Conservation (phyloP, 2,113 vertebrate species). For the Entomyzon cyanotis region DNA sequence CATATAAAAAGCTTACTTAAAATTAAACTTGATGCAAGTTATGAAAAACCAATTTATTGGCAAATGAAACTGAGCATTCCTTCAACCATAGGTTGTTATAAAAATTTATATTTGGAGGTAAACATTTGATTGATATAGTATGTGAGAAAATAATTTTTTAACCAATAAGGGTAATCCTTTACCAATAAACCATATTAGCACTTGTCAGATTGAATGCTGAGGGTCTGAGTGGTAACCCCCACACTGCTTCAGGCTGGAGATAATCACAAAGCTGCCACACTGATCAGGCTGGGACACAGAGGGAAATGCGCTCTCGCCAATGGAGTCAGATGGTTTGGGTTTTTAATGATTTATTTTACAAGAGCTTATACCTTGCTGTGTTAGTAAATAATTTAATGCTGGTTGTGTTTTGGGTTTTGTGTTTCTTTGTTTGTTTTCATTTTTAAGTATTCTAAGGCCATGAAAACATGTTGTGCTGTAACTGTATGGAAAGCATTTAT, state of each 20-base stretch:
- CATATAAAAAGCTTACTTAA: conserved; percentile 88
- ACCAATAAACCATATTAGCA: conserved; percentile 29
- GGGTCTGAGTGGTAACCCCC: background rate
- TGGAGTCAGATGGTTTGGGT: background rate
- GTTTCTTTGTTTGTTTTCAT: background rate
- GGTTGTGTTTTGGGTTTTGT: background rate
- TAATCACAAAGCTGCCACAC: conserved; percentile 22
- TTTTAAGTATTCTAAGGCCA: conserved; percentile 11
- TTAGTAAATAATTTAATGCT: conserved; percentile 27
- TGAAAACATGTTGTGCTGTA: conserved; percentile 35
- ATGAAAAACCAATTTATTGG: conserved; percentile 92
- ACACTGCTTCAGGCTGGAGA: conserved; percentile 24
- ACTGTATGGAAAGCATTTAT: background rate
- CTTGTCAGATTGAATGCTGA: conserved; percentile 30
- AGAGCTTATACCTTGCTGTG: background rate
- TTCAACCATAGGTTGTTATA: conserved; percentile 82
- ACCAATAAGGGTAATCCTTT: background rate
- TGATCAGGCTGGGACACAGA: background rate
- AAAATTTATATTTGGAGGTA: conserved; percentile 78
- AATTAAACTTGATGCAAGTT: conserved; percentile 99
- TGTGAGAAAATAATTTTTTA: conserved; percentile 36
- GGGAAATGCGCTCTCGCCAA: background rate
- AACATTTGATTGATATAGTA: conserved; percentile 69
- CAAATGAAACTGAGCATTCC: conserved; percentile 87
- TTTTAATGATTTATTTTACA: background rate